Base-by-base conservation (phyloP, 1,140 invertebrate species). In the Euwallacea similis region DNA sequence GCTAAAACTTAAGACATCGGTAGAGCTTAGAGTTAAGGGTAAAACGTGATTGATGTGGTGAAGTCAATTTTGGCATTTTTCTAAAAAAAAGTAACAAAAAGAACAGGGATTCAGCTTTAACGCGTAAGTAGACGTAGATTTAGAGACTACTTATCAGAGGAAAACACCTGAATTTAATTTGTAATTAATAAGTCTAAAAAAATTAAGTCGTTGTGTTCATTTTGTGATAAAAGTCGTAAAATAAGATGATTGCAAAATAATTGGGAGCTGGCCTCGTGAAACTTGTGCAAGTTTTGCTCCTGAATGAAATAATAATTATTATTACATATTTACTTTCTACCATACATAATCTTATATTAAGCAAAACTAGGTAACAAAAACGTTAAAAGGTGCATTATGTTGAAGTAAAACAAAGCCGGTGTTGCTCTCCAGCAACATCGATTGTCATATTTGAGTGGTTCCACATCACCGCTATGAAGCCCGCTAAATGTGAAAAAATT, bases 151-250 rank as follows among this genome's bases (percentile, higher is more conserved):
- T 50, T 13, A 50, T 10, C 9, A 50, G 6, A 50, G 13, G 9
- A 50, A 50, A 50, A 50, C 46, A 33, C 21, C 21, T 33, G 21
- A 33, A 33, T 33, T 33, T 33, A 33, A 33, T 33, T 33, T 33
- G 21, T 33, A 33, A 33, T 33, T 33, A 33, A 33, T 33, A 50
- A 50, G 9, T 50, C 46, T 50, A 11, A 11, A 58, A n/a, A 58
- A 68, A 60, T 13, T 47, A 68, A 33, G 21, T 33, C 21, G 21
- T 68, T 68, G 66, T 68, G 66, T 68, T 68, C 56, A 68, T 42
- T 46, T 60, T 68, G 66, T 68, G 66, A 68, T 60, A 68, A 53
- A 46, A 50, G 21, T 68, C 16, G 42, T 63, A 65, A 68, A 42
- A 47, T 46, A 33, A 68, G 55, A 42, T 56, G 54, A 43, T 66